These are phyloP conservation scores for Deilephila elpenor DNA, from an alignment of 2,888 invertebrate species.

Conservation along the genomic window DNA sequence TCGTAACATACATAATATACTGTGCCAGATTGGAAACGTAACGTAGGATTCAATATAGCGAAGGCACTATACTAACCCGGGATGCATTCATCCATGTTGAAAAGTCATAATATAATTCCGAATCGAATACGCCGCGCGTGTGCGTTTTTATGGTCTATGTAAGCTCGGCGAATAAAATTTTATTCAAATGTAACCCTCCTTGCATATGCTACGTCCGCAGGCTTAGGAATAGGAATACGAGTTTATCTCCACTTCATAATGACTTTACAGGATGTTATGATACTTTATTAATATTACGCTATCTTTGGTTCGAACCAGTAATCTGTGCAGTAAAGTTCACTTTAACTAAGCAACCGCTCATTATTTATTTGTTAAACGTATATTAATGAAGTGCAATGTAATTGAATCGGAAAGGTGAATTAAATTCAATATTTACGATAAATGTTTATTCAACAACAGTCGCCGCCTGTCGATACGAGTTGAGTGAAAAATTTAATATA, in stretches of 20 bases:
- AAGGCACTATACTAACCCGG: conserved; percentile 69
- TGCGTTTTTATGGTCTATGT: conserved; percentile 66
- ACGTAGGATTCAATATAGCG: conserved; percentile 74
- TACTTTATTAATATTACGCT: not conserved
- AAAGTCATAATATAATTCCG: conserved; percentile 78
- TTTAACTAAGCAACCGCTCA: not conserved
- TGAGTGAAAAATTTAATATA: not conserved
- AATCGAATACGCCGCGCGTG: conserved; percentile 72
- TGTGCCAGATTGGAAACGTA: conserved; percentile 74
- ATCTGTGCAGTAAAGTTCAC: too few species aligned
- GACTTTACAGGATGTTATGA: conserved; percentile 13
- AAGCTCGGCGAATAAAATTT: conserved; percentile 64
- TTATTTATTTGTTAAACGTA: not conserved
- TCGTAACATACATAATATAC: conserved; percentile 65
- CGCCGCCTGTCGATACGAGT: not conserved
- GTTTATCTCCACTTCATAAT: conserved; percentile 22
- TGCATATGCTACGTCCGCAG: conserved; percentile 44
- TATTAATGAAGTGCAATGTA: not conserved
- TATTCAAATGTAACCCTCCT: conserved; percentile 59
- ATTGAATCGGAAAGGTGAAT: conserved; percentile 1
- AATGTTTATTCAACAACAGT: conserved; percentile 31
- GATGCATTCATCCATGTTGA: conserved; percentile 77
- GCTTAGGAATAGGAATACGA: conserved; percentile 42
- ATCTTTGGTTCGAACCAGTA: too few species aligned
- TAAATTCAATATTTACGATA: conserved; percentile 20